Percentiles rank a stretch among this genome's conserved stretches.
Evolutionary conservation across 2,797 vertebrate species (phyloP).

Genomic region (Fundulus diaphanus): DNA sequence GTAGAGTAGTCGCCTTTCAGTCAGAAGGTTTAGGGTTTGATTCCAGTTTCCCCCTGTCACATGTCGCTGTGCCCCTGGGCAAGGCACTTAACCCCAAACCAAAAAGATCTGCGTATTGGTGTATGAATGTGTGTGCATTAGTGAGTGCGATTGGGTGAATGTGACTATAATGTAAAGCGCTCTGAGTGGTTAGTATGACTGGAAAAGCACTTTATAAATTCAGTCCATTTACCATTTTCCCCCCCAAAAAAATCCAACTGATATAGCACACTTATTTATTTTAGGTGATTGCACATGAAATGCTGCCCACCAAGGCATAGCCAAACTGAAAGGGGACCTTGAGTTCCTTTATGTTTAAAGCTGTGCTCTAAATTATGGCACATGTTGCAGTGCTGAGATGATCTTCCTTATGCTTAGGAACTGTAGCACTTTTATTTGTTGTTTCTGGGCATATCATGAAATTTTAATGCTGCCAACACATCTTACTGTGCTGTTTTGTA

Average conservation of each 20-base stretch:
- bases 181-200: no score
- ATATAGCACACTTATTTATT: not conserved
- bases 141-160: no score
- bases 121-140: no score
- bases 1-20: no score
- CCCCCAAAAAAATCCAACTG: not conserved
- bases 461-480: constrained; percentile 3
- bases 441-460: constrained; percentile 15
- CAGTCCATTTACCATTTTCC: no score
- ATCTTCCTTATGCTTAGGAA: constrained; percentile 10
- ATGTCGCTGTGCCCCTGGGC: no score
- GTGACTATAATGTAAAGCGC: no score
- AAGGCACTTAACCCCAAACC: no score
- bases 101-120: no score
- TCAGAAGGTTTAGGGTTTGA: no score
- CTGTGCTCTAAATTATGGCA: not conserved
- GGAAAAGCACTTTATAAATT: no score
- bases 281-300: not conserved
- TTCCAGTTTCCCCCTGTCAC: no score
- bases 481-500: constrained; percentile 15
- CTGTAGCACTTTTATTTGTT: constrained; percentile 17
- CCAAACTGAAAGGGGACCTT: not conserved
- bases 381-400: not conserved
- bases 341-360: not conserved
- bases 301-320: not conserved